phyloP scores from a whole-genome alignment of 2,113 vertebrate species.

The Pseudolaguvia tuberculata region DNA sequence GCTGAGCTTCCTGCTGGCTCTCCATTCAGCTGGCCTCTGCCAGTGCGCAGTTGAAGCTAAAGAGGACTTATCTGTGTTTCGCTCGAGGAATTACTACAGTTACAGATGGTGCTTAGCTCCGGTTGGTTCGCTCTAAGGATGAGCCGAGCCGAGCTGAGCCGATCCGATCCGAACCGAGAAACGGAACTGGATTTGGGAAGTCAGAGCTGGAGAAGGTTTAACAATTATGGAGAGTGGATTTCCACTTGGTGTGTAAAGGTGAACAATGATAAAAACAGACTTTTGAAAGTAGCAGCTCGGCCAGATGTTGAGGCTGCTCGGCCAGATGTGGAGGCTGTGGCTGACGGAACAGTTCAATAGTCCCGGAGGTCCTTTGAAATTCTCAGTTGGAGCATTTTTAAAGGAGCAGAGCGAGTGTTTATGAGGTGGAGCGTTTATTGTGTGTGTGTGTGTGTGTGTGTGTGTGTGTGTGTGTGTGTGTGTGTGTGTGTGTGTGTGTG shows the following conservation, averaged over 20 bases:
- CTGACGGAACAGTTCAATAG: neutral
- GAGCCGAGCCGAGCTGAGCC: constrained; percentile 14
- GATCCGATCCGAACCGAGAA: constrained; percentile 15
- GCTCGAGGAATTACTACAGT: constrained; percentile 42
- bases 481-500: no score
- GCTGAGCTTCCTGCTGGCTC: constrained; percentile 31
- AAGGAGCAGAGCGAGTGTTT: neutral
- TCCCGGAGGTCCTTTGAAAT: neutral
- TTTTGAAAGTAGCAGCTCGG: constrained; percentile 4
- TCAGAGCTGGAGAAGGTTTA: neutral
- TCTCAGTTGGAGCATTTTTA: neutral
- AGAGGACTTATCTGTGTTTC: constrained; percentile 38
- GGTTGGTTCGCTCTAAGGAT: constrained; percentile 9
- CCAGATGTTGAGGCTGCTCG: neutral
- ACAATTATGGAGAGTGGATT: neutral
- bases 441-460: no score
- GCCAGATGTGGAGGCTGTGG: neutral
- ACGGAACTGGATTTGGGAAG: constrained; percentile 20
- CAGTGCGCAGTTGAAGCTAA: constrained; percentile 21
- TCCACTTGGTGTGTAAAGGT: constrained; percentile 9
- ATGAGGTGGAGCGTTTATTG: neutral
- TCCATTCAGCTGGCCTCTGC: constrained; percentile 33
- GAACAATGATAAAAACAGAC: neutral
- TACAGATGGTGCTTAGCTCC: constrained; percentile 41
- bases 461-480: neutral